These are phyloP conservation scores for Styela clava DNA, from an alignment of 23 tunicate genomes.

Conservation along the genomic window DNA sequence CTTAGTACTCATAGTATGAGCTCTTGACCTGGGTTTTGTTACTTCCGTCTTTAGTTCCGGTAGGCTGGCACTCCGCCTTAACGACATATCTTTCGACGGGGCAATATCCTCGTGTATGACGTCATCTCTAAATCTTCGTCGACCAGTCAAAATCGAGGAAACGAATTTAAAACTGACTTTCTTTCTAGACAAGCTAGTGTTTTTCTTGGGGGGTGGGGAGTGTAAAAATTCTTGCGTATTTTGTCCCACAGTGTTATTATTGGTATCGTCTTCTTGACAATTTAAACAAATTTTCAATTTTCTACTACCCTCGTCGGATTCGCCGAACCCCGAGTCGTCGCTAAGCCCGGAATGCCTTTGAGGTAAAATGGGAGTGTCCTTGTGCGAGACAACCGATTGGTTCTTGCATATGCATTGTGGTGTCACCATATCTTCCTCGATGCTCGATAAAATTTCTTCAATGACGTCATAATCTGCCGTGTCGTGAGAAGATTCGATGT, in stretches of 20 bases:
- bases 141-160: background rate
- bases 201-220: background rate
- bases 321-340: slow-evolving; percentile 2
- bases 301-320: background rate
- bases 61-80: background rate
- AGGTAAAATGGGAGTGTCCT: background rate
- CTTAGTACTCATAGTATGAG: background rate
- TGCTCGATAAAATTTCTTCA: background rate
- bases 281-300: background rate
- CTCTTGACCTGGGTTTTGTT: background rate
- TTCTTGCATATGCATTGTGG: background rate
- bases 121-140: background rate
- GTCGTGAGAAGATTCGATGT: background rate
- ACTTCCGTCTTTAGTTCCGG: background rate
- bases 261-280: background rate
- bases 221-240: too few relatives aligned
- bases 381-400: background rate
- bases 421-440: background rate
- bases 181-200: background rate
- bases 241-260: background rate
- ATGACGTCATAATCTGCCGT: background rate
- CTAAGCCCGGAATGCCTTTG: slow-evolving; percentile 12
- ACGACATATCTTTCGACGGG: background rate
- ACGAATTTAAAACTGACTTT: slow-evolving; percentile 7
- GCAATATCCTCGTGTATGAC: background rate